Conservation (phyloP, 2,797 vertebrate species). For the Furcifer pardalis region DNA sequence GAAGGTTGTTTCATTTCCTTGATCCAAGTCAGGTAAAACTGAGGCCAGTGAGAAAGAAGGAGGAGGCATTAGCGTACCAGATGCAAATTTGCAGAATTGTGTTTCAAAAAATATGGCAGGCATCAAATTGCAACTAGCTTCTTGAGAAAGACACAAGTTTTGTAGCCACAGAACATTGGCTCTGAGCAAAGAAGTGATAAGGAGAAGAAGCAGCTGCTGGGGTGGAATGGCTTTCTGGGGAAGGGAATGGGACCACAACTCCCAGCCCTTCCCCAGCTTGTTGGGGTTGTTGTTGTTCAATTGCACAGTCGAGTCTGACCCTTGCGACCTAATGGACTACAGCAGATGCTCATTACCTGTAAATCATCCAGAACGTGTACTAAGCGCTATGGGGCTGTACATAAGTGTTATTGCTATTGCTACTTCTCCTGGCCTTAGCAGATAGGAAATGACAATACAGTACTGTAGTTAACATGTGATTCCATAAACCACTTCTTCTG, state of each 20-base stretch:
- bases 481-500: neutral
- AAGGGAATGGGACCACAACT: neutral
- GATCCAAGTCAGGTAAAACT: neutral
- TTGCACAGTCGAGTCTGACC: too few relatives aligned
- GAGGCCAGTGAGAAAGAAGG: neutral
- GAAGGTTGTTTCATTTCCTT: slow-evolving; percentile 26
- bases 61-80: neutral
- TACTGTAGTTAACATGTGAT: too few relatives aligned
- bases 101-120: neutral
- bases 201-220: neutral
- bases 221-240: too few relatives aligned
- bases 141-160: neutral
- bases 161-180: neutral
- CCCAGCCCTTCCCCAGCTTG: too few relatives aligned
- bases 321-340: too few relatives aligned
- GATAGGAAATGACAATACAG: neutral
- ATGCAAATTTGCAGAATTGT: neutral
- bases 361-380: too few relatives aligned
- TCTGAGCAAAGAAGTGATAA: neutral
- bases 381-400: too few relatives aligned
- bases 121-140: neutral
- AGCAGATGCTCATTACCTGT: too few relatives aligned
- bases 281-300: too few relatives aligned
- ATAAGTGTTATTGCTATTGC: too few relatives aligned
- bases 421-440: neutral